Conservation (phyloP, 92 coral and sea anemone genomes). For the Porites evermanni region DNA sequence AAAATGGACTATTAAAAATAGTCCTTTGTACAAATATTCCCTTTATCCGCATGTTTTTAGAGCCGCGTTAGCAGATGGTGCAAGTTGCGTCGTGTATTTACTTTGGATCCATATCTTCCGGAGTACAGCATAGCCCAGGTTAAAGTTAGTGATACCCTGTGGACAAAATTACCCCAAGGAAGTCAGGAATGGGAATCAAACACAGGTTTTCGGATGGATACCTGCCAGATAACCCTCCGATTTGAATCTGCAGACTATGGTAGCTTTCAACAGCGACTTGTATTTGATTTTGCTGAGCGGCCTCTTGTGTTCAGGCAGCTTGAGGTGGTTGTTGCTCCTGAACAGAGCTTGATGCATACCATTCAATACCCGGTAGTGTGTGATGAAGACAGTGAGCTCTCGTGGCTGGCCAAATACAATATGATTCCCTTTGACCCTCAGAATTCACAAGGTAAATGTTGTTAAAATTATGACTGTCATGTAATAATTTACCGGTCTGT, state of each 20-base stretch:
- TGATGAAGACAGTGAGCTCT: constrained; percentile 83
- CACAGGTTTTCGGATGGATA: constrained; percentile 32
- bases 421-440: constrained; percentile 75
- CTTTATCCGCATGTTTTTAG: constrained; percentile 41
- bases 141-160: constrained; percentile 42
- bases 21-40: background rate
- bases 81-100: constrained; percentile 74
- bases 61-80: constrained; percentile 69
- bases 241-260: constrained; percentile 85
- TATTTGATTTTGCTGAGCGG: constrained; percentile 85
- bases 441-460: constrained; percentile 14
- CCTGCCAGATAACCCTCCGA: constrained; percentile 66
- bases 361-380: constrained; percentile 60
- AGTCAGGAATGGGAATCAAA: constrained; percentile 68
- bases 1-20: too few relatives aligned
- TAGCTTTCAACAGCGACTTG: constrained; percentile 81
- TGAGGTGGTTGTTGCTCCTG: constrained; percentile 94
- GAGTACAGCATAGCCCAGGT: constrained; percentile 80
- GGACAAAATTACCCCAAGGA: constrained; percentile 33
- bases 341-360: constrained; percentile 69
- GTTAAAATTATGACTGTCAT: constrained; percentile 1
- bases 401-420: constrained; percentile 80
- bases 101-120: constrained; percentile 83
- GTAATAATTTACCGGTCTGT: background rate
- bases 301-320: constrained; percentile 82